Evolutionary conservation across 1,140 invertebrate genomes (phyloP).

Genomic region (Chironomus striatipennis): DNA sequence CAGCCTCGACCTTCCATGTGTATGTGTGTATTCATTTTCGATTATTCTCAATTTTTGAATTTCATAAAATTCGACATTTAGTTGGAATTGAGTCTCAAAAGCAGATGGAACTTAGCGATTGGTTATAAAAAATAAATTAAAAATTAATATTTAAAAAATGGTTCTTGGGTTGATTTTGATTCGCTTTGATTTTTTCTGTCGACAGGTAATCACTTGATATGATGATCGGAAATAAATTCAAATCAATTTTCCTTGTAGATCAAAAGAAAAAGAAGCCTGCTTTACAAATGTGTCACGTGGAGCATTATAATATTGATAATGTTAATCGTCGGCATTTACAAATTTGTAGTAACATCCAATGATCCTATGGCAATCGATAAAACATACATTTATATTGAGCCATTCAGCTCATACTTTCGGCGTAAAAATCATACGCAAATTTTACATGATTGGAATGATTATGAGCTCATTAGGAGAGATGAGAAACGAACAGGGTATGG

Average conservation of each 20-base stretch:
- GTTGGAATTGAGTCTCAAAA: too few species aligned
- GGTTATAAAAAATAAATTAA: neutral
- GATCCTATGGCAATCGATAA: neutral
- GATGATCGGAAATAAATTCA: neutral
- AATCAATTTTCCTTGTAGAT: neutral
- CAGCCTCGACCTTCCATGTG: too few species aligned
- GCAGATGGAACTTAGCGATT: too few species aligned
- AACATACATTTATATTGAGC: slow-evolving; percentile 15
- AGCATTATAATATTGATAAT: neutral
- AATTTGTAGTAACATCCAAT: neutral
- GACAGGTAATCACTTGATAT: neutral
- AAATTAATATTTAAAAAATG: too few species aligned
- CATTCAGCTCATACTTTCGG: neutral
- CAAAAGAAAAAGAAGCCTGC: neutral
- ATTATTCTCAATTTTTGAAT: neutral
- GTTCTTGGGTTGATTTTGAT: slow-evolving; percentile 7
- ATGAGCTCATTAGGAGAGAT: slow-evolving; percentile 51
- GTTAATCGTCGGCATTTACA: neutral
- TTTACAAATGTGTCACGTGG: neutral
- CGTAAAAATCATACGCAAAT: slow-evolving; percentile 26
- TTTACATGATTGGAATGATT: slow-evolving; percentile 66
- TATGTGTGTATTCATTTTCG: neutral
- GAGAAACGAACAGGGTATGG: slow-evolving; percentile 48
- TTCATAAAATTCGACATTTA: too few species aligned
- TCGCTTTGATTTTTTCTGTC: slow-evolving; percentile 3